Evolutionary conservation across 1,140 invertebrate species (phyloP), one percentile per base, ranked within the genome.

Genomic region (Adoxophyes honmai): DNA sequence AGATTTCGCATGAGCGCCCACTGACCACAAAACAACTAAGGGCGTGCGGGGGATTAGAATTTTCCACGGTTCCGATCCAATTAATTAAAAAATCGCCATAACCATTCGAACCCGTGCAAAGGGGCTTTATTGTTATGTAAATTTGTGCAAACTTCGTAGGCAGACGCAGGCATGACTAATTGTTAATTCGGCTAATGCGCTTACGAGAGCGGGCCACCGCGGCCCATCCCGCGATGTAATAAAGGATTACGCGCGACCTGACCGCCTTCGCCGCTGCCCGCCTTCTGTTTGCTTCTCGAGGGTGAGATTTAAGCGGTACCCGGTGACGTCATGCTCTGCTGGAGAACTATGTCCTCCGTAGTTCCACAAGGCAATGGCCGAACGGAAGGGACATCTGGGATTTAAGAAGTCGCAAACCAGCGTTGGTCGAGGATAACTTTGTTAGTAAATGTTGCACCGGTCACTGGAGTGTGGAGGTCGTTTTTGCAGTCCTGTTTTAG

Each of bases 181-280:
- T 88, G 85, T 86, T 88, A 88, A 88, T 88, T 86, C 82, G 75
- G 68, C 64, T 86, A 88, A 88, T 88, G 78, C 81, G 82, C 82
- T 88, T 88, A 87, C 76, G 65, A 75, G 70, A 81, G 76, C 70
- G 75, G 81, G 71, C 75, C 71, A 74, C 73, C 68, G 60, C 60
- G 52, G 65, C 58, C 55, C 63, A 68, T 70, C 63, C 58, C 73
- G 62, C 64, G 65, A 60, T 66, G 73, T 79, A 75, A 73, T 78
- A 78, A 76, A 66, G 76, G 78, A 81, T 83, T 81, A 83, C 70
- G 67, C 74, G 72, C 67, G 75, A 75, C 73, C 76, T 77, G 53
- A 64, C 66, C 56, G 65, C 60, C 42, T 21, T n/a, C 1, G 18
- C 14, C 21, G 42, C 42, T 48, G 42, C 21, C 9, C n/a, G 16